Percentiles rank a stretch among this genome's conserved stretches.
phyloP scores from a whole-genome alignment of 2,113 vertebrate species.

The Lonchura striata region DNA sequence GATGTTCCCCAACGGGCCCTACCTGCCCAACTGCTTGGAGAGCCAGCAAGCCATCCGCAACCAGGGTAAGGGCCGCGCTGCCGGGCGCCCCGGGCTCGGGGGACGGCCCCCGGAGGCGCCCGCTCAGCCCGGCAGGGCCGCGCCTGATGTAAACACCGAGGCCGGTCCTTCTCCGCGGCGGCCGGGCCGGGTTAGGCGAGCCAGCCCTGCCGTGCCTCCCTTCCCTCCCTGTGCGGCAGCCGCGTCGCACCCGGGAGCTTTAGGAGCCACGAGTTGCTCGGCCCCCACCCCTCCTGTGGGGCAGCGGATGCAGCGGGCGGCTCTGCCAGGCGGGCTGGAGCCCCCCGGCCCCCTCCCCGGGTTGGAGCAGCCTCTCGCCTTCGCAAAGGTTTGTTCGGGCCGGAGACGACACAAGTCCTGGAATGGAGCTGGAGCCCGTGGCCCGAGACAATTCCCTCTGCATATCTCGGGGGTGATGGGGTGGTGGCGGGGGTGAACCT shows the following conservation, averaged over 20 bases:
- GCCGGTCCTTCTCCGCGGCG: neutral
- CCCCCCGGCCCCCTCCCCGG: neutral
- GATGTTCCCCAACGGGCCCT: slow-evolving; percentile 87
- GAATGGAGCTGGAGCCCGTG: neutral
- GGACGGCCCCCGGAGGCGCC: neutral
- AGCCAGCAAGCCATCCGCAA: slow-evolving; percentile 83
- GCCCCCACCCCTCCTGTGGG: neutral
- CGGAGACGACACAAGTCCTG: neutral
- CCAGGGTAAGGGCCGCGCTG: slow-evolving; percentile 82
- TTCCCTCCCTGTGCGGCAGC: neutral
- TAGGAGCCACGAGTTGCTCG: neutral
- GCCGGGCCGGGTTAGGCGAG: neutral
- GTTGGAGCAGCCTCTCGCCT: neutral
- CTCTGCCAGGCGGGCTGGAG: neutral
- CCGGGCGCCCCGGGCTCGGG: neutral
- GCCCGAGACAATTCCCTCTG: neutral
- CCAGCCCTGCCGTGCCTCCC: neutral
- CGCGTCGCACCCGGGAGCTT: neutral
- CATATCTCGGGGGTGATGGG: neutral
- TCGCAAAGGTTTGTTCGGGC: neutral
- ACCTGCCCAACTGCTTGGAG: slow-evolving; percentile 89
- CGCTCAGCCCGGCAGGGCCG: neutral
- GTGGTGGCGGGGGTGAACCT: neutral
- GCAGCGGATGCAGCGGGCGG: neutral
- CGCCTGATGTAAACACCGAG: neutral